phyloP scores from a whole-genome alignment of 2,888 invertebrate genomes.

The Ormyrus rosae region DNA sequence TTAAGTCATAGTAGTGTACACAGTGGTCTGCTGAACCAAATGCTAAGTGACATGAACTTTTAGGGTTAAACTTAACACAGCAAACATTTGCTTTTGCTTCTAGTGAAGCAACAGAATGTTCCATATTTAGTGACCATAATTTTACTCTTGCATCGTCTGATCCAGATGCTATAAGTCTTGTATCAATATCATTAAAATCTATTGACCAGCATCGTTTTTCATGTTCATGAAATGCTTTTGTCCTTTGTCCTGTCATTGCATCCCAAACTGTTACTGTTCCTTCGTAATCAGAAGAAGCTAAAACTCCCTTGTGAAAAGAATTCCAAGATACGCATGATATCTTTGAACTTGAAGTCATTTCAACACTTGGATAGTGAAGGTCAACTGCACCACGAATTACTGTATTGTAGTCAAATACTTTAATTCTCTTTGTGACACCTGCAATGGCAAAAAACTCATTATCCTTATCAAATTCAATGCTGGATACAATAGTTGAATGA shows the following conservation, averaged over 20 bases:
- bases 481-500: constrained; percentile 90
- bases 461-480: constrained; percentile 97
- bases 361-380: constrained; percentile 93
- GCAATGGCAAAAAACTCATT: constrained; percentile 97
- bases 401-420: constrained; percentile 92
- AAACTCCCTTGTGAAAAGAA: constrained; percentile 89
- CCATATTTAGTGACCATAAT: constrained; percentile 92
- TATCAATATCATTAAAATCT: constrained; percentile 94
- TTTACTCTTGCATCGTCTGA: constrained; percentile 96
- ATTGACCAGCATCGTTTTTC: constrained; percentile 98
- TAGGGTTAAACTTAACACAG: constrained; percentile 93
- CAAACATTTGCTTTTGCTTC: constrained; percentile 97
- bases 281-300: constrained; percentile 96
- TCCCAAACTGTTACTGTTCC: constrained; percentile 97
- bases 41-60: constrained; percentile 90
- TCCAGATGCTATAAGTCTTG: constrained; percentile 92
- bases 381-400: constrained; percentile 91
- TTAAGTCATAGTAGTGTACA: constrained; percentile 95
- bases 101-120: constrained; percentile 90
- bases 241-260: constrained; percentile 85
- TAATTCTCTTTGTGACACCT: constrained; percentile 95
- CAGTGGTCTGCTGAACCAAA: constrained; percentile 98
- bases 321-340: constrained; percentile 97
- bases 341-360: constrained; percentile 94
- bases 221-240: constrained; percentile 90